Conservation (phyloP, 1,140 invertebrate species). For the Pectinophora gossypiella region DNA sequence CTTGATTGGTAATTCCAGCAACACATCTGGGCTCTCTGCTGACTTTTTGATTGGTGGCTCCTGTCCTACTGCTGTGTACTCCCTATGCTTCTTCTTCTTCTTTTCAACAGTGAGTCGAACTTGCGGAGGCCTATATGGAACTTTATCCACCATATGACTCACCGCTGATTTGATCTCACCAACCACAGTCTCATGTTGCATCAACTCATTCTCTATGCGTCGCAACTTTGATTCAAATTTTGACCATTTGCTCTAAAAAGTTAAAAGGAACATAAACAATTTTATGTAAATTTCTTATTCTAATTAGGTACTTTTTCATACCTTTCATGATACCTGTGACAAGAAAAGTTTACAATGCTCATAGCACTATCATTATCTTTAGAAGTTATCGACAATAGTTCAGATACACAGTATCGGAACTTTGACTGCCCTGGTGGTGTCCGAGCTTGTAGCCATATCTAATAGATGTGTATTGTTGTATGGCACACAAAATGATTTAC, state of each 20-base stretch:
- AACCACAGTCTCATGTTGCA: conserved; percentile 77
- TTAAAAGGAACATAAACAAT: background rate
- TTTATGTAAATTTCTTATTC: too few relatives aligned
- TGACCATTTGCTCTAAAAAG: conserved; percentile 79
- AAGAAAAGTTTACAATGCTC: too few relatives aligned
- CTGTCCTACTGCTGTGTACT: conserved; percentile 53
- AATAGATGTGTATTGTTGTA: too few relatives aligned
- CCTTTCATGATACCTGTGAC: too few relatives aligned
- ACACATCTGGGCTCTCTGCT: conserved; percentile 43
- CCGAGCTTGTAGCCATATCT: too few relatives aligned
- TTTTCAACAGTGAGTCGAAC: background rate
- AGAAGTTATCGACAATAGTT: too few relatives aligned
- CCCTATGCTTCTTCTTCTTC: conserved; percentile 23
- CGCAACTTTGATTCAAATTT: conserved; percentile 80
- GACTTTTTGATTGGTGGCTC: too few relatives aligned
- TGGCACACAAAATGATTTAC: background rate
- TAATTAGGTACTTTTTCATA: too few relatives aligned
- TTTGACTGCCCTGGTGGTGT: too few relatives aligned
- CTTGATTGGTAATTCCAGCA: too few relatives aligned
- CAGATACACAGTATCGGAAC: too few relatives aligned
- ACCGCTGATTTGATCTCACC: conserved; percentile 75
- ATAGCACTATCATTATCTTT: too few relatives aligned
- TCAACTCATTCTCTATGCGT: conserved; percentile 79
- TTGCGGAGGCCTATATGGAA: conserved; percentile 30
- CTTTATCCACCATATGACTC: conserved; percentile 55